Percentiles rank a stretch among this genome's conserved stretches.
These are phyloP conservation scores for Petrocephalus zakoni DNA, from an alignment of 2,113 vertebrate species.

Conservation along the genomic window DNA sequence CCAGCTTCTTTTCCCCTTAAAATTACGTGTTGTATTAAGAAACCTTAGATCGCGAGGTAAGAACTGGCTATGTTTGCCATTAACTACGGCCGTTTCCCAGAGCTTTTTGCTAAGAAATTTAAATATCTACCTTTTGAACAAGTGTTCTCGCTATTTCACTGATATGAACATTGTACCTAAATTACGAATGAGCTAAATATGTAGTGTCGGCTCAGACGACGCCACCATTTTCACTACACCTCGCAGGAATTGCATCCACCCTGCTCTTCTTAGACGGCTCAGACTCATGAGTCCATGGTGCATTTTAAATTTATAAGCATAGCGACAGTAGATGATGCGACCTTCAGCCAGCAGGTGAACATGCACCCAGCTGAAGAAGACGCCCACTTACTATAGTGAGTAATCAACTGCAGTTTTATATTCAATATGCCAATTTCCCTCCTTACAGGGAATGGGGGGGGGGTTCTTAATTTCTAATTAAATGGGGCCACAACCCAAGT, in stretches of 20 bases:
- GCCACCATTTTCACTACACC: background rate
- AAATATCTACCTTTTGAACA: background rate
- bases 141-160: background rate
- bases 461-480: background rate
- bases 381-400: background rate
- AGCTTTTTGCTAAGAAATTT: background rate
- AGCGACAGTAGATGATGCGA: background rate
- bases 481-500: background rate
- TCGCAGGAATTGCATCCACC: background rate
- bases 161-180: background rate
- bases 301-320: background rate
- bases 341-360: background rate
- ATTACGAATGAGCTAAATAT: background rate
- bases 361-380: background rate
- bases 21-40: background rate
- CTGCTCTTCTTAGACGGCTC: background rate
- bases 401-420: background rate
- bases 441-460: background rate
- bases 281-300: background rate
- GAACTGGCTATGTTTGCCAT: background rate
- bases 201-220: background rate
- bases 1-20: background rate
- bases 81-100: background rate
- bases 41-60: background rate
- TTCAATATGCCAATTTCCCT: background rate